Conservation (phyloP, 1,140 invertebrate genomes). For the Caenorhabditis brenneri region DNA sequence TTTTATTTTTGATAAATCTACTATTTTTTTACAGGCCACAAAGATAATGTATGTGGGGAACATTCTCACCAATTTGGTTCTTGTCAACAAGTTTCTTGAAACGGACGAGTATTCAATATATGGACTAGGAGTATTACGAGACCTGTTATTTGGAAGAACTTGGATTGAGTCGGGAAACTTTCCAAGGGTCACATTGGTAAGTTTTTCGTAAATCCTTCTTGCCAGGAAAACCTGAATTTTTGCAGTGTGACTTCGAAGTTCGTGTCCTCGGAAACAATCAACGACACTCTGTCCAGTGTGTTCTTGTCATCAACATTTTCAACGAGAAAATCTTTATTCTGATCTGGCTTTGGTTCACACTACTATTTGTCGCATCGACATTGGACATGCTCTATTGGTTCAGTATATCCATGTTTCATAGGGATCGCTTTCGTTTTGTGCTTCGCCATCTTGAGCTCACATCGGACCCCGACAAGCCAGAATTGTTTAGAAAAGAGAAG, state of each 20-base stretch:
- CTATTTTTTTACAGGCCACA: slow-evolving; percentile 72
- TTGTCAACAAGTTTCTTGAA: slow-evolving; percentile 74
- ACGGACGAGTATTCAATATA: slow-evolving; percentile 73
- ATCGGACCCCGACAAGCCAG: slow-evolving; percentile 68
- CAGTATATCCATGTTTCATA: slow-evolving; percentile 69
- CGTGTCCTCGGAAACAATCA: slow-evolving; percentile 73
- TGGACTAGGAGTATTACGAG: slow-evolving; percentile 67
- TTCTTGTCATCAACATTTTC: slow-evolving; percentile 75
- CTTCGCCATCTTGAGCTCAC: slow-evolving; percentile 69
- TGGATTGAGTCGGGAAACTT: slow-evolving; percentile 71
- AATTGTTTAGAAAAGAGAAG: slow-evolving; percentile 70
- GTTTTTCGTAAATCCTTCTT: not conserved
- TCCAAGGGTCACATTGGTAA: slow-evolving; percentile 69
- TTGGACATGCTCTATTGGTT: slow-evolving; percentile 71
- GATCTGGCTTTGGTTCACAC: slow-evolving; percentile 75
- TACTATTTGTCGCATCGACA: slow-evolving; percentile 73
- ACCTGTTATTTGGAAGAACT: slow-evolving; percentile 65
- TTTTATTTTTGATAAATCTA: slow-evolving; percentile 18
- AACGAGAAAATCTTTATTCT: slow-evolving; percentile 74
- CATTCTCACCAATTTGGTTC: slow-evolving; percentile 72
- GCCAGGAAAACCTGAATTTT: slow-evolving; percentile 55
- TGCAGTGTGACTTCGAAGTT: slow-evolving; percentile 75
- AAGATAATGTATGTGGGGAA: slow-evolving; percentile 74
- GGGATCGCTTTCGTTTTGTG: slow-evolving; percentile 69
- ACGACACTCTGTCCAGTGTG: slow-evolving; percentile 73